These are phyloP conservation scores for Drosophila gunungcola DNA, from an alignment of 1,140 invertebrate species.

Conservation along the genomic window DNA sequence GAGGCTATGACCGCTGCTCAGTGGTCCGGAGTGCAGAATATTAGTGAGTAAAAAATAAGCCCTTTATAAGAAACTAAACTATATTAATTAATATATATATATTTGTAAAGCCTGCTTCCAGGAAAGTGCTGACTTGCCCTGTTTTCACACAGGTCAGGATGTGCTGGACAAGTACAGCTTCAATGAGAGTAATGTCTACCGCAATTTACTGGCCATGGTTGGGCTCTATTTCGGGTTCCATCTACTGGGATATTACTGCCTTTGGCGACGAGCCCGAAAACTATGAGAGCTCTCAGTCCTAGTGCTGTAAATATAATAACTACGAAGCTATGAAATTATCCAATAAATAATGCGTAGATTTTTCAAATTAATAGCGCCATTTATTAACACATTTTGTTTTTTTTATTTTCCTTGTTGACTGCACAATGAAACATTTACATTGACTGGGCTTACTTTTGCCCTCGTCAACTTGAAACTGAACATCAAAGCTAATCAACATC, in stretches of 20 bases:
- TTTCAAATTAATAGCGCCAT: conserved; percentile 38
- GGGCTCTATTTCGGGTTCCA: conserved; percentile 90
- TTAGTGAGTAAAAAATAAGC: conserved; percentile 87
- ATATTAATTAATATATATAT: not conserved
- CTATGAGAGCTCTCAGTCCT: conserved; percentile 85
- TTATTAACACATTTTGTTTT: conserved; percentile 46
- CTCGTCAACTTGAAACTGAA: conserved; percentile 50
- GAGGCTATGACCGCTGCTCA: conserved; percentile 94
- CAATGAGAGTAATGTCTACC: conserved; percentile 87
- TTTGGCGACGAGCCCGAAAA: conserved; percentile 88
- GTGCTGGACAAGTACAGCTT: conserved; percentile 91
- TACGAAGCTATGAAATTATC: conserved; percentile 9
- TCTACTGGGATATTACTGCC: conserved; percentile 88
- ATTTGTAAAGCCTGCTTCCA: conserved; percentile 87
- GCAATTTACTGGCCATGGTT: conserved; percentile 88
- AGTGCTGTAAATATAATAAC: conserved; percentile 43
- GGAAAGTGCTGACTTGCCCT: conserved; percentile 87
- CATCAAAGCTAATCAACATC: conserved; percentile 71
- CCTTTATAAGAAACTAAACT: not conserved
- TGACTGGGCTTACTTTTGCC: conserved; percentile 20
- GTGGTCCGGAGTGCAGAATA: conserved; percentile 91
- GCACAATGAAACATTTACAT: conserved; percentile 27
- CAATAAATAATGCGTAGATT: conserved; percentile 33
- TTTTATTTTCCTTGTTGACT: conserved; percentile 19
- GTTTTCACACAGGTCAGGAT: conserved; percentile 89